Conservation (phyloP, 2,113 vertebrate species). For the Salminus brasiliensis region DNA sequence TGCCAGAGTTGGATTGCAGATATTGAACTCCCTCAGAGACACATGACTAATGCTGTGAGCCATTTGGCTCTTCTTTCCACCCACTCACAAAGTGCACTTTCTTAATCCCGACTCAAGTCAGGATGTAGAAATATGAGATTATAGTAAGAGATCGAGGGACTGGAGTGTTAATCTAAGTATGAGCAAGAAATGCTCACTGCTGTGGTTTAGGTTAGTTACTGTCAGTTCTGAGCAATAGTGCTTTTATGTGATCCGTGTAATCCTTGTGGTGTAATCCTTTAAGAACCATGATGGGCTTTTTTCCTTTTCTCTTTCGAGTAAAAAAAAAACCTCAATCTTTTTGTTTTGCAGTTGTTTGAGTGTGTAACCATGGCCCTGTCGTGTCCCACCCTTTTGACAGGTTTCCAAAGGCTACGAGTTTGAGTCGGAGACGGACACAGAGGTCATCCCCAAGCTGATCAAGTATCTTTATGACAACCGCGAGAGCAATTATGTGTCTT, state of each 20-base stretch:
- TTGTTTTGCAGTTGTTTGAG: slow-evolving; percentile 25
- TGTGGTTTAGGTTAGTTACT: background rate
- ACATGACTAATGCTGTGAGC: background rate
- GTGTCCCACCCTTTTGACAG: slow-evolving; percentile 67
- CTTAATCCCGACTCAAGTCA: background rate
- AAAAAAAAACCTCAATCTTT: background rate
- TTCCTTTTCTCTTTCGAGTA: background rate
- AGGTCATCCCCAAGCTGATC: slow-evolving; percentile 93
- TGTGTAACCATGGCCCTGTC: slow-evolving; percentile 42
- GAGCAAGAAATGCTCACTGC: background rate
- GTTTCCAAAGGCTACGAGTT: slow-evolving; percentile 93
- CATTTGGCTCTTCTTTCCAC: background rate
- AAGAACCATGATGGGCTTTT: background rate
- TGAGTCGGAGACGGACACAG: slow-evolving; percentile 96
- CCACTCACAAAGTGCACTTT: background rate
- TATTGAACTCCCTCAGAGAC: background rate
- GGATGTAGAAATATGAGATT: background rate
- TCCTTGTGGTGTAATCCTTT: background rate
- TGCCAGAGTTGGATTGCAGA: background rate
- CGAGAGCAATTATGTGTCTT: slow-evolving; percentile 82
- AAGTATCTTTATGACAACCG: slow-evolving; percentile 97
- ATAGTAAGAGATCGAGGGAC: background rate
- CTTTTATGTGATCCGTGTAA: background rate
- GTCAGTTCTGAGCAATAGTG: background rate
- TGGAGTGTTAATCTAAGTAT: background rate